Evolutionary conservation across 2,888 invertebrate genomes (phyloP), one percentile per base, ranked within the genome.

Genomic region (Ischnus inquisitorius): DNA sequence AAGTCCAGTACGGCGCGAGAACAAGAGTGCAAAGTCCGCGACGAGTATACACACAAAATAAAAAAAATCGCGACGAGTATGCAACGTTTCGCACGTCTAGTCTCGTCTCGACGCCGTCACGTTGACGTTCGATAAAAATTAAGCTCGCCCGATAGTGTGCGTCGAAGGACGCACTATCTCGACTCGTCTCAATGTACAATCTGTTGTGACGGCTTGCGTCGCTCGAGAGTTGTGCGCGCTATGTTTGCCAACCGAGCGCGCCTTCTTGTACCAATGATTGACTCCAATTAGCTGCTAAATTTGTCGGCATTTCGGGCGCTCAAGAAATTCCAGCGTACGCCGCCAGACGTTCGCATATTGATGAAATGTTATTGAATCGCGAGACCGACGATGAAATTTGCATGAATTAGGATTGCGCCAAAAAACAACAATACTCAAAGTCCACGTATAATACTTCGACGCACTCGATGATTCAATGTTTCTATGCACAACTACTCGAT

Each of bases 221-320:
- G 5, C 4, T 28, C 2, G 5, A 4, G 25, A 25, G 19, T 57
- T n/a, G 3, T 16, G 28, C 4, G 28, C 4, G 28, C 34, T 28
- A 74, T 16, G n/a, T 25, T 34, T 16, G 34, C 34, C 28, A 51
- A 14, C 12, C 39, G 0, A 46, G 16, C 19, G n/a, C 51, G 54
- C 54, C 41, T 12, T 64, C 16, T 48, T 51, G 62, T 43, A 57
- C 22, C 19, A 14, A 65, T 39, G 64, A 79, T 69, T 79, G 71
- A 71, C 71, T 64, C 71, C 71, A 64, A 79, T 79, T 64, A 54
- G 41, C 64, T 19, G 51, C 16, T 19, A 64, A 71, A 48, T 25
- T 65, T 41, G 41, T 54, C 10, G 51, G 16, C 25, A 60, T 68
- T 60, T 22, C n/a, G 14, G 5, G 46, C 14, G 34, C 19, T 8